Percentiles rank a stretch among this genome's conserved stretches.
phyloP scores from a whole-genome alignment of 2,888 invertebrate genomes.

The Hoplodrina ambigua region DNA sequence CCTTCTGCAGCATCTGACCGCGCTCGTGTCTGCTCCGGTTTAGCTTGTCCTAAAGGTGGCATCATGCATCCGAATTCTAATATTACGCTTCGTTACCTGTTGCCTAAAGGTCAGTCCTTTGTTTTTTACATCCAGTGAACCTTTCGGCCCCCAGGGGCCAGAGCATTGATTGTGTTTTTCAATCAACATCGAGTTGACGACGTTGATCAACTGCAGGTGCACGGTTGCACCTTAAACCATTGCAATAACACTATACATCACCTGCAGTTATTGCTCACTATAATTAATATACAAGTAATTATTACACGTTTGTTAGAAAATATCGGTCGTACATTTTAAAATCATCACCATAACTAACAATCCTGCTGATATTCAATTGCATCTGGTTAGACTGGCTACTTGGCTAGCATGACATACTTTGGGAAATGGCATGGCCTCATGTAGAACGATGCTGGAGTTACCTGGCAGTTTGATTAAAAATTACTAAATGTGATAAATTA shows the following conservation, averaged over 20 bases:
- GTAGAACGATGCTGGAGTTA: background rate
- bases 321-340: slow-evolving; percentile 28
- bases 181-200: too few relatives aligned
- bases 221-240: background rate
- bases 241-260: slow-evolving; percentile 1
- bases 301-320: background rate
- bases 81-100: background rate
- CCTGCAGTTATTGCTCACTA: slow-evolving; percentile 1
- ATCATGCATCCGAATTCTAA: too few relatives aligned
- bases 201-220: background rate
- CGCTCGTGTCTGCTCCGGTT: background rate
- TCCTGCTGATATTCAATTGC: slow-evolving; percentile 14
- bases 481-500: background rate
- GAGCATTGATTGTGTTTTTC: too few relatives aligned
- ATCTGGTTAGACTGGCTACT: slow-evolving; percentile 36
- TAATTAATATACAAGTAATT: slow-evolving; percentile 6
- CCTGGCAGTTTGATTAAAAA: slow-evolving; percentile 9
- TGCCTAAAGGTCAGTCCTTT: background rate
- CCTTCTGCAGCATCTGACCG: too few relatives aligned
- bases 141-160: too few relatives aligned
- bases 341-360: slow-evolving; percentile 37
- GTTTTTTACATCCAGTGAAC: too few relatives aligned
- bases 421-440: slow-evolving; percentile 10
- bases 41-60: background rate
- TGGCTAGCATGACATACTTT: slow-evolving; percentile 17